Percentiles rank a stretch among this genome's conserved stretches.
These are phyloP conservation scores for Dendroctonus valens DNA, from an alignment of 1,140 invertebrate species.

Conservation along the genomic window DNA sequence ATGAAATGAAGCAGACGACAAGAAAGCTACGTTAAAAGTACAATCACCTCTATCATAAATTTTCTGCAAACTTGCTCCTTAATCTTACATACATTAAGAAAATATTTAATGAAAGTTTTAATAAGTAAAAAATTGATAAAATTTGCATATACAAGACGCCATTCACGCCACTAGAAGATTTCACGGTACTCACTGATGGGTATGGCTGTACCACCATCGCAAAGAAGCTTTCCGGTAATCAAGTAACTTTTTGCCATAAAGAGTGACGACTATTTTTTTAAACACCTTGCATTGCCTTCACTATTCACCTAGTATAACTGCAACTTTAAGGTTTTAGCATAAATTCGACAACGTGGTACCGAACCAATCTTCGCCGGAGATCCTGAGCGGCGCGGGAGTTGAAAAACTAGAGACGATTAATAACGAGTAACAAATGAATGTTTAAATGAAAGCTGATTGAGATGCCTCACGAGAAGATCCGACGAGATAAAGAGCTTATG, in stretches of 20 bases:
- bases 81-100: not conserved
- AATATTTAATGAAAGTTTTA: not conserved
- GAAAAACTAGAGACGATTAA: constrained; percentile 30
- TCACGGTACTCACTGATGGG: too few relatives aligned
- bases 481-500: constrained; percentile 31
- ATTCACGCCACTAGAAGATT: too few relatives aligned
- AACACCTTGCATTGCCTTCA: too few relatives aligned
- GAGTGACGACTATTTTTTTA: too few relatives aligned
- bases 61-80: too few relatives aligned
- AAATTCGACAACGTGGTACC: constrained; percentile 10
- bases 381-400: constrained; percentile 27
- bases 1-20: too few relatives aligned
- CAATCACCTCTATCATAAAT: too few relatives aligned
- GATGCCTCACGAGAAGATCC: constrained; percentile 28
- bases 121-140: not conserved
- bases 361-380: constrained; percentile 15
- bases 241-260: too few relatives aligned
- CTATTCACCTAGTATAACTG: too few relatives aligned
- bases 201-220: too few relatives aligned
- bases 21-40: too few relatives aligned
- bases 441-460: constrained; percentile 32
- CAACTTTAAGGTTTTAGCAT: not conserved
- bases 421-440: constrained; percentile 34
- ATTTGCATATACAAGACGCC: not conserved
- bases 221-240: too few relatives aligned